Conservation (phyloP, 2,888 invertebrate genomes). For the Allophyes oxyacanthae region DNA sequence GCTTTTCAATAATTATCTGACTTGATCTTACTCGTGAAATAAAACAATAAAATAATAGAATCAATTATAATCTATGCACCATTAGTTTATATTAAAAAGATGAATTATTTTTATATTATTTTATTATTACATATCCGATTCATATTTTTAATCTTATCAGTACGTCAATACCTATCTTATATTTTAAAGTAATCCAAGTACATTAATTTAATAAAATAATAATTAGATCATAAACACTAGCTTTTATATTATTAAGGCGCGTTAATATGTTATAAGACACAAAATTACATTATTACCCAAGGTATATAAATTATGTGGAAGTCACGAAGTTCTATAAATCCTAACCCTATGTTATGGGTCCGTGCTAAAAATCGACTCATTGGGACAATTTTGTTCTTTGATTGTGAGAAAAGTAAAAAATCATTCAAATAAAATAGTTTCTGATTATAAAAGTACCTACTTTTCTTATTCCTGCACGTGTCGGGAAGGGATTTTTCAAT, state of each 20-base stretch:
- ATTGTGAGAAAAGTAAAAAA: too few relatives aligned
- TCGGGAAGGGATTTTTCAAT: too few relatives aligned
- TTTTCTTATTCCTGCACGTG: too few relatives aligned
- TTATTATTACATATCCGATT: conserved; percentile 5
- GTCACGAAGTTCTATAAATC: neutral
- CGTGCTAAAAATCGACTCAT: too few relatives aligned
- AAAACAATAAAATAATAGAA: too few relatives aligned
- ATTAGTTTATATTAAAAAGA: conserved; percentile 10
- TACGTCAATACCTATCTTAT: neutral
- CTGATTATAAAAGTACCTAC: too few relatives aligned
- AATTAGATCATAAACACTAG: conserved; percentile 1
- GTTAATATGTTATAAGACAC: conserved; percentile 32
- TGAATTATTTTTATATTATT: neutral
- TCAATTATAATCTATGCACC: conserved; percentile 12
- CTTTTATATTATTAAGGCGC: conserved; percentile 4
- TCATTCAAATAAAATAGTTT: too few relatives aligned
- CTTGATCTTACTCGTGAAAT: too few relatives aligned
- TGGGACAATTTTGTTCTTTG: too few relatives aligned
- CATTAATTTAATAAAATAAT: conserved; percentile 8
- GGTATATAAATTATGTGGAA: too few relatives aligned
- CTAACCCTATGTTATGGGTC: neutral
- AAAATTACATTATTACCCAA: conserved; percentile 5
- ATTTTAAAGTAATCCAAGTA: neutral
- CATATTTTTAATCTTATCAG: neutral
- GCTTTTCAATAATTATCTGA: too few relatives aligned